A percentile compares a stretch with the other conserved stretches of the same genome.
Conservation (phyloP, 2,113 vertebrate genomes). For the Orycteropus afer region DNA sequence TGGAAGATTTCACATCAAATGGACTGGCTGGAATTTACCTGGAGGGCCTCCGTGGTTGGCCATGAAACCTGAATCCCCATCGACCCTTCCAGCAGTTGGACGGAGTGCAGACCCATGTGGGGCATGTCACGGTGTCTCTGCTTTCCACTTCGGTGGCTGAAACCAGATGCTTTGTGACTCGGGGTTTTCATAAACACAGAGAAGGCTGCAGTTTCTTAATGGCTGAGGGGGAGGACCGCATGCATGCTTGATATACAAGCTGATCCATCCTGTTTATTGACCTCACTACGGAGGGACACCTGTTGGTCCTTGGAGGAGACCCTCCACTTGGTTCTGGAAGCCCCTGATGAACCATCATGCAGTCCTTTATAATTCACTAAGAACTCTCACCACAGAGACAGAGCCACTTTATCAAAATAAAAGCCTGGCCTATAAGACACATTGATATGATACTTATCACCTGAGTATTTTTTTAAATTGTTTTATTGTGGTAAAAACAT, state of each 20-base stretch:
- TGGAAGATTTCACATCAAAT: slow-evolving; percentile 75
- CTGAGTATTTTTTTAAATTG: too few species aligned
- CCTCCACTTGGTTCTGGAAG: not conserved
- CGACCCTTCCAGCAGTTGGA: not conserved
- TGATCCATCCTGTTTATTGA: not conserved
- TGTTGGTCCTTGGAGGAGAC: not conserved
- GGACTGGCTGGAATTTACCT: slow-evolving; percentile 72
- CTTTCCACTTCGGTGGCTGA: not conserved
- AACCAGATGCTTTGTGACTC: not conserved
- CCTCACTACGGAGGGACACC: not conserved
- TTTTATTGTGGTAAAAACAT: too few species aligned
- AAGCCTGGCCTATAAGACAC: not conserved
- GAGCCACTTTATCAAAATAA: not conserved
- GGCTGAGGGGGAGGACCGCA: not conserved
- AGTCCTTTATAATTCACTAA: not conserved
- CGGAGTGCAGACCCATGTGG: not conserved
- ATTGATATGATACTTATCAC: not conserved
- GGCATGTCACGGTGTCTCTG: not conserved
- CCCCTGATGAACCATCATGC: not conserved
- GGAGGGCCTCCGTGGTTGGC: slow-evolving; percentile 32
- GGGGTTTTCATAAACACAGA: not conserved
- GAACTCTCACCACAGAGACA: not conserved
- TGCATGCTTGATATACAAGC: not conserved
- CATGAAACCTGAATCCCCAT: slow-evolving; percentile 59
- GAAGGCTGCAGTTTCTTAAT: not conserved